Conservation (phyloP, 2,797 vertebrate genomes). For the Echeneis naucrates region DNA sequence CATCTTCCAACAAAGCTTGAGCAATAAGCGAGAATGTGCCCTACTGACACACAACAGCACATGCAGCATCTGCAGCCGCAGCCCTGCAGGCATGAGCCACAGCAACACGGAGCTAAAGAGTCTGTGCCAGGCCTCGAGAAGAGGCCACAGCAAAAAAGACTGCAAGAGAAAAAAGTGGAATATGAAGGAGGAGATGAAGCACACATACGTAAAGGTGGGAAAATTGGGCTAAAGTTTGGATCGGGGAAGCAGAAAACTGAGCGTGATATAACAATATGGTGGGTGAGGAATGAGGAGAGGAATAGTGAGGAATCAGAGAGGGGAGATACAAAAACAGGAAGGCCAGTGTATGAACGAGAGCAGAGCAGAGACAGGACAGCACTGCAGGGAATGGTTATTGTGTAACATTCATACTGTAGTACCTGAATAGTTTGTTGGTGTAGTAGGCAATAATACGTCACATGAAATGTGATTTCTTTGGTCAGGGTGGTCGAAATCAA, state of each 20-base stretch:
- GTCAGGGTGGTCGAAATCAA: not conserved
- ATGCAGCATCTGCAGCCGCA: constrained; percentile 57
- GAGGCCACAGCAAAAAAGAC: constrained; percentile 17
- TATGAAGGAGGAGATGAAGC: constrained; percentile 42
- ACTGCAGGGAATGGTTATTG: not conserved
- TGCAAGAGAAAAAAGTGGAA: constrained; percentile 30
- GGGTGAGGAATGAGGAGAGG: constrained; percentile 28
- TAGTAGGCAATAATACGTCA: not conserved
- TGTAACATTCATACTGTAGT: not conserved
- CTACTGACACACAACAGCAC: constrained; percentile 81
- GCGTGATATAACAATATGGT: constrained; percentile 44
- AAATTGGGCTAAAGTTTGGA: constrained; percentile 61
- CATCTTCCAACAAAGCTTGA: constrained; percentile 62
- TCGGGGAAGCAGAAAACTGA: constrained; percentile 52
- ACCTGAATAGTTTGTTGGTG: not conserved
- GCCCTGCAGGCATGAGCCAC: constrained; percentile 70
- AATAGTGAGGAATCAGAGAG: constrained; percentile 12
- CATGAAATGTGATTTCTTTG: not conserved
- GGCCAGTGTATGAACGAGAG: not conserved
- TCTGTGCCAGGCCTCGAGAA: constrained; percentile 45
- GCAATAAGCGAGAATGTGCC: constrained; percentile 67
- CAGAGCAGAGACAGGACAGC: constrained; percentile 4
- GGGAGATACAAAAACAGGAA: constrained; percentile 25
- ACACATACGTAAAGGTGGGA: constrained; percentile 45
- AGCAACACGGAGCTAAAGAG: constrained; percentile 40